These are phyloP conservation scores for Pyrgus malvae DNA, from an alignment of 2,888 invertebrate genomes.

Conservation along the genomic window DNA sequence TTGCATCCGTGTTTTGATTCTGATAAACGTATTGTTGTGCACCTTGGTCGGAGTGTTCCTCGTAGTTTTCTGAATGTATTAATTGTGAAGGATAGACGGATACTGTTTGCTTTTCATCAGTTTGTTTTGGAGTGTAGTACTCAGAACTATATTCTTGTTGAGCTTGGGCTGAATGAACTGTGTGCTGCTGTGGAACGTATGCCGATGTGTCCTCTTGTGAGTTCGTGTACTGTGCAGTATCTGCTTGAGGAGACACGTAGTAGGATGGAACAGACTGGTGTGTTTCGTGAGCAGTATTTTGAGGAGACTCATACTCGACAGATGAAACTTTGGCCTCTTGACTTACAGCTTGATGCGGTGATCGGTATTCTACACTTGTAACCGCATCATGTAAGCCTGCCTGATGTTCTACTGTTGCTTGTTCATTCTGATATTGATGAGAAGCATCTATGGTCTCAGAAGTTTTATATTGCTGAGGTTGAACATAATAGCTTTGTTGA, in stretches of 20 bases:
- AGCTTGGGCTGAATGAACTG: conserved; percentile 6
- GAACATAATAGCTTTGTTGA: conserved; percentile 55
- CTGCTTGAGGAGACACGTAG: conserved; percentile 32
- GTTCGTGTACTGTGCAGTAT: conserved; percentile 39
- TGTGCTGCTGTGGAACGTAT: conserved; percentile 10
- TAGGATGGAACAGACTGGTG: conserved; percentile 6
- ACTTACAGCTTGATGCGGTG: conserved; percentile 43
- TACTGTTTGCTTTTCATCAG: conserved; percentile 47
- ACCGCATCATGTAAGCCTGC: conserved; percentile 31
- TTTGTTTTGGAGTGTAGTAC: conserved; percentile 48
- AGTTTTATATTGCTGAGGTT: conserved; percentile 56
- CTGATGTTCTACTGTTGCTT: conserved; percentile 38
- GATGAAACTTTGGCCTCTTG: conserved; percentile 42
- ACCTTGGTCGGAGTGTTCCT: conserved; percentile 44
- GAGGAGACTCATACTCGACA: conserved; percentile 39
- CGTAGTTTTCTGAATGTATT: conserved; percentile 45
- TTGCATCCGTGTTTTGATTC: conserved; percentile 47
- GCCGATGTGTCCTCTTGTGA: conserved; percentile 33
- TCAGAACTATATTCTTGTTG: conserved; percentile 36
- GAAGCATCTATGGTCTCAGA: conserved; percentile 37
- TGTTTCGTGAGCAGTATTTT: conserved; percentile 31
- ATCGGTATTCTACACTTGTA: conserved; percentile 46
- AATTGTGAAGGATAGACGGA: conserved; percentile 49
- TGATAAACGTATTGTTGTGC: conserved; percentile 59
- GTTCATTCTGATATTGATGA: conserved; percentile 40